These are phyloP conservation scores for Micropoecilia bifurca DNA, from an alignment of 2,797 vertebrate genomes.

Conservation along the genomic window DNA sequence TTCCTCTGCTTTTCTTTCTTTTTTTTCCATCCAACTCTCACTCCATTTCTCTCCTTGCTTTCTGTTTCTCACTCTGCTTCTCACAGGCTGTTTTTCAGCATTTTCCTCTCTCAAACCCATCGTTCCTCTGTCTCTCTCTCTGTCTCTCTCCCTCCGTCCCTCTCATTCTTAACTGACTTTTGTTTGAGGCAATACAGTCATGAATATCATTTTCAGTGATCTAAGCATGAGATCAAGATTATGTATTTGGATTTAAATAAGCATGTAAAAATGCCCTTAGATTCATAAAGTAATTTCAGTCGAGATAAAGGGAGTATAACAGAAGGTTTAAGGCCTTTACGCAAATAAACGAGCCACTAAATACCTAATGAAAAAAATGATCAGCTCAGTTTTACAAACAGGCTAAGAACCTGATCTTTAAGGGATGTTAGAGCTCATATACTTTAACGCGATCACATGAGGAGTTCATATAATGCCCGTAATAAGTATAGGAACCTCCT, in stretches of 20 bases:
- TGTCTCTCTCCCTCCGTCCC: conserved; percentile 37
- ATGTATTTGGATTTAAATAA: conserved; percentile 6
- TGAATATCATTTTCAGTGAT: conserved; percentile 37
- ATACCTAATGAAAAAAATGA: not conserved
- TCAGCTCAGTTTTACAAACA: conserved; percentile 17
- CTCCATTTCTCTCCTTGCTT: conserved; percentile 56
- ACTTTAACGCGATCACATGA: conserved; percentile 52
- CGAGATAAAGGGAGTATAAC: not conserved
- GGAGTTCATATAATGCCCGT: conserved; percentile 67
- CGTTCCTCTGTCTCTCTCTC: conserved; percentile 18
- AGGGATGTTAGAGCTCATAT: conserved; percentile 40
- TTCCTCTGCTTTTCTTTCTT: conserved; percentile 30
- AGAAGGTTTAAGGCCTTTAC: not conserved
- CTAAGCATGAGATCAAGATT: conserved; percentile 13
- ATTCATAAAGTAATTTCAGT: conserved; percentile 28
- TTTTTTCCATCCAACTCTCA: conserved; percentile 50
- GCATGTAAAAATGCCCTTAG: not conserved
- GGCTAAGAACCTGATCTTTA: conserved; percentile 46
- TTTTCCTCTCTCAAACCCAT: conserved; percentile 49
- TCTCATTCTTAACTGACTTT: conserved; percentile 39
- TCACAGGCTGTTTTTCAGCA: conserved; percentile 46
- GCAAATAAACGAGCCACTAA: not conserved
- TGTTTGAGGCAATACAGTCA: conserved; percentile 30
- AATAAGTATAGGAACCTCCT: conserved; percentile 67
- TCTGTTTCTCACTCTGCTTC: conserved; percentile 61